Base-by-base conservation (phyloP, 2,113 vertebrate genomes). In the Poicephalus meyeri region DNA sequence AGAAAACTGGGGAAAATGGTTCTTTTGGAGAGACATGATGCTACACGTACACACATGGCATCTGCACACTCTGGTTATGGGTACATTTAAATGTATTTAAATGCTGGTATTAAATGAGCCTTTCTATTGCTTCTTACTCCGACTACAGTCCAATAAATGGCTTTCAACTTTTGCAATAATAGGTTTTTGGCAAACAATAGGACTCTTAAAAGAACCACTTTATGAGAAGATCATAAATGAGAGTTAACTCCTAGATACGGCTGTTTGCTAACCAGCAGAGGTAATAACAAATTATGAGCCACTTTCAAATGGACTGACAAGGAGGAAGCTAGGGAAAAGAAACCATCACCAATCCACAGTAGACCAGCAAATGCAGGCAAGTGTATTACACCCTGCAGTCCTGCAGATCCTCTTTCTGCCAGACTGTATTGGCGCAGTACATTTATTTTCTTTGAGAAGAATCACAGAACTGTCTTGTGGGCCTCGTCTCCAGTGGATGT, bases 61-160 rank as follows among this genome's bases (percentile, higher is more conserved):
- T 88, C 86, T 88, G 80, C 52, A 39, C 39, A 7, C 68, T 49
- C 56, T 24, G 49, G 28, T 60, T 84, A 79, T 37, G 73, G 73
- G 31, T 20, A 58, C 69, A 65, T 91, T 76, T 77, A 94, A 87
- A 85, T 49, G 49, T 52, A 88, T 96, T 92, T 97, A 93, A 94
- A 95, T 86, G 82, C 79, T 96, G 80, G 73, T 93, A 95, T 96
- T 93, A 96, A 98, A 95, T 66, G 90, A 83, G 70, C 94, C 61
- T 80, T 92, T 71, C 58, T 91, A 76, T 83, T 37, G 58, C 78
- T 92, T 91, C 94, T 89, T 91, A 41, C 68, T 95, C 91, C 14
- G 8, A 86, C 47, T 69, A 73, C 78, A 92, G 49, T 86, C 87
- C 89, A 91, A 86, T 73, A 20, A 64, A 87, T 93, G 91, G 83